A percentile compares a stretch with the other conserved stretches of the same genome.
phyloP scores from a whole-genome alignment of 2,113 vertebrate species.

The Cephalopterus ornatus region DNA sequence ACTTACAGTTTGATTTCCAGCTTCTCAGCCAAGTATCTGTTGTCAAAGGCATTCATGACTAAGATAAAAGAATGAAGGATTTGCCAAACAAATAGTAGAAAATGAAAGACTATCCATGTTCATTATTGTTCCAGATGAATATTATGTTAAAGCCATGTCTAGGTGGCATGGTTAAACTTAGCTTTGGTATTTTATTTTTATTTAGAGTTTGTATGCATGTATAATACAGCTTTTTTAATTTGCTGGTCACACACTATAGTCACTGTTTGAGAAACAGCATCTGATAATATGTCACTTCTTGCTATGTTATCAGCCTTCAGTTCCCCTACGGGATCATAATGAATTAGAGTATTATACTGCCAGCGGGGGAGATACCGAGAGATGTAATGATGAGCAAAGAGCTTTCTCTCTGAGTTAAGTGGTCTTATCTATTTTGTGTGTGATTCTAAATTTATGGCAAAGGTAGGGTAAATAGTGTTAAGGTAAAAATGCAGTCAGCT shows the following conservation, averaged over 20 bases:
- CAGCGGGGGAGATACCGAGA: neutral
- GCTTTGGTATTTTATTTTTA: neutral
- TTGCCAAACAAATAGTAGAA: constrained; percentile 28
- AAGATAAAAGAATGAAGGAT: constrained; percentile 65
- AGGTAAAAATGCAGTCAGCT: neutral
- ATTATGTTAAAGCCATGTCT: neutral
- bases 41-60: constrained; percentile 51
- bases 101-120: neutral
- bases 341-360: neutral
- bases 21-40: constrained; percentile 44
- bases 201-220: neutral
- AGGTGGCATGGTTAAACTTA: neutral
- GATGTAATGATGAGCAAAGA: neutral
- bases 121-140: neutral
- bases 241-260: neutral
- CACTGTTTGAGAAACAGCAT: neutral
- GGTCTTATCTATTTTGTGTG: neutral
- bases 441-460: neutral
- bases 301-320: neutral
- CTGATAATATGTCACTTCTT: neutral
- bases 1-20: constrained; percentile 35
- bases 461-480: neutral
- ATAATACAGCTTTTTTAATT: neutral
- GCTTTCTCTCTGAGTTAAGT: neutral
- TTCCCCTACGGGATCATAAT: neutral